Evolutionary conservation across 2,113 vertebrate genomes (phyloP).

Genomic region (Bambusicola thoracicus): DNA sequence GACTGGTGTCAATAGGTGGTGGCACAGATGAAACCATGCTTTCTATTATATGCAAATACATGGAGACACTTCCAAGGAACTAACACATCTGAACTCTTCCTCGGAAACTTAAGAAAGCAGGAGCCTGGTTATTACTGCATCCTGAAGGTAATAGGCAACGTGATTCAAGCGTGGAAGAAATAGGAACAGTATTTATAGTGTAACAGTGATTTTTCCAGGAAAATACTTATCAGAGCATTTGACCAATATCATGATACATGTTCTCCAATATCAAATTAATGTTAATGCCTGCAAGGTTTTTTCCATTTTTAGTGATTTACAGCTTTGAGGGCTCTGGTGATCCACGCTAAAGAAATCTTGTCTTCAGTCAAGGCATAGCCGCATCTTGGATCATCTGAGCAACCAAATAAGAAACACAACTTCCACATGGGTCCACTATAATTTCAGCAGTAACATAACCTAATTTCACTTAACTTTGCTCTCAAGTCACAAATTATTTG

Average conservation of each 20-base stretch:
- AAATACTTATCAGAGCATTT: neutral
- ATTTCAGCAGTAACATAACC: neutral
- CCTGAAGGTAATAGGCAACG: neutral
- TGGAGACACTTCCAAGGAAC: slow-evolving; percentile 83
- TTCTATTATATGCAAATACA: slow-evolving; percentile 87
- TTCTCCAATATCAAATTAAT: neutral
- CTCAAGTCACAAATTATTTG: neutral
- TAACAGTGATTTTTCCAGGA: neutral
- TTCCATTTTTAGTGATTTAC: neutral
- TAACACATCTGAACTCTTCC: neutral
- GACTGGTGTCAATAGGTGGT: slow-evolving; percentile 80
- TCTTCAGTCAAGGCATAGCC: neutral
- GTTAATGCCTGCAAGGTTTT: neutral
- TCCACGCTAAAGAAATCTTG: neutral
- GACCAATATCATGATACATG: neutral
- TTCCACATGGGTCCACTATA: neutral
- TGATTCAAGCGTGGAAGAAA: neutral
- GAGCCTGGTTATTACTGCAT: neutral
- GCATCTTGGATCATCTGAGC: neutral
- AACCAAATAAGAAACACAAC: neutral
- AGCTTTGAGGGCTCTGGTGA: neutral
- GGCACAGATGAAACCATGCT: slow-evolving; percentile 88
- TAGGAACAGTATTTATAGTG: neutral
- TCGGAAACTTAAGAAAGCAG: neutral
- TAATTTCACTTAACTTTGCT: neutral